Percentiles rank a stretch among this genome's conserved stretches.
phyloP scores from a whole-genome alignment of 2,113 vertebrate species.

The Perca fluviatilis region DNA sequence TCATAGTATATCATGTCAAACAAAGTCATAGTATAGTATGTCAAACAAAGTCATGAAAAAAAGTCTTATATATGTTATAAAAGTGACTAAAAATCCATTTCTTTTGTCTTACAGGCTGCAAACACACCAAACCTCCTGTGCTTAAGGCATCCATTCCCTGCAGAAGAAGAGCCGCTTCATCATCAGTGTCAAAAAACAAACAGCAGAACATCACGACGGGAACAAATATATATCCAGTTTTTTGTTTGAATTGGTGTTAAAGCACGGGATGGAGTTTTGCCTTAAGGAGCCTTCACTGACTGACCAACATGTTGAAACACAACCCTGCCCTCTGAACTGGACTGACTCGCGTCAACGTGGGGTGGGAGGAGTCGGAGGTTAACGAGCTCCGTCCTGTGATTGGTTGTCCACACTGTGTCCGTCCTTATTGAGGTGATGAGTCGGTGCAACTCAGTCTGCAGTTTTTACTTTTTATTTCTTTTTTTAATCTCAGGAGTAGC shows the following conservation, averaged over 20 bases:
- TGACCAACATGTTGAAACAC: slow-evolving; percentile 39
- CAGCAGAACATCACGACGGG: slow-evolving; percentile 60
- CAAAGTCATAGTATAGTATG: background rate
- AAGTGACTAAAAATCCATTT: no score
- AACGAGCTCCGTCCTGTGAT: slow-evolving; percentile 19
- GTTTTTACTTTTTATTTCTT: slow-evolving; percentile 39
- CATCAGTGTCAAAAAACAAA: slow-evolving; percentile 69
- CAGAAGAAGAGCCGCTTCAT: slow-evolving; percentile 71
- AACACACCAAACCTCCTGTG: slow-evolving; percentile 74
- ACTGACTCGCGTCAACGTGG: slow-evolving; percentile 18
- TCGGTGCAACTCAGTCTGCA: slow-evolving; percentile 38
- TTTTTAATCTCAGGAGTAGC: slow-evolving; percentile 77
- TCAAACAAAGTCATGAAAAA: background rate
- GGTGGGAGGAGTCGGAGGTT: slow-evolving; percentile 4
- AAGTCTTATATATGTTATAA: background rate
- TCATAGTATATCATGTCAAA: background rate
- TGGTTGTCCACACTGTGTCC: slow-evolving; percentile 30
- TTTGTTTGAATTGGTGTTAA: slow-evolving; percentile 57
- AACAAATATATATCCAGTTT: slow-evolving; percentile 61
- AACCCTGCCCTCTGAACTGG: slow-evolving; percentile 39
- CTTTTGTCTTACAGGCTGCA: slow-evolving; percentile 60
- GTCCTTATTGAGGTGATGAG: slow-evolving; percentile 23
- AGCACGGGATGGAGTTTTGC: slow-evolving; percentile 84
- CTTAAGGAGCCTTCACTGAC: slow-evolving; percentile 90
- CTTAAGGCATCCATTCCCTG: slow-evolving; percentile 84